phyloP scores from a whole-genome alignment of 2,888 invertebrate species.

The Lasioglossum pauxillum region DNA sequence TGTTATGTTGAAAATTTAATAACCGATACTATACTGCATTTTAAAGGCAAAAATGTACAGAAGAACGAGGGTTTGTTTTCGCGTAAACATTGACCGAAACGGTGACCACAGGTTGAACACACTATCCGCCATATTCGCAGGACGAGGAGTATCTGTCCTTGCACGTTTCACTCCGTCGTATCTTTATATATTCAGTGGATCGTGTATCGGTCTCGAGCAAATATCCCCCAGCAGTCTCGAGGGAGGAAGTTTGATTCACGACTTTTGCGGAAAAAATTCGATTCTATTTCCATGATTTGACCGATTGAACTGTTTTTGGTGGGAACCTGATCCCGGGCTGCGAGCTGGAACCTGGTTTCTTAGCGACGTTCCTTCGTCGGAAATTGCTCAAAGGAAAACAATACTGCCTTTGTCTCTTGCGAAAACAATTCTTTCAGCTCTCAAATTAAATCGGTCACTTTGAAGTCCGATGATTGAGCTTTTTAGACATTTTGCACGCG shows the following conservation, averaged over 20 bases:
- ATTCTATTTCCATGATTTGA: slow-evolving; percentile 5
- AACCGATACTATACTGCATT: too few relatives aligned
- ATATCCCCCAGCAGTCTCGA: slow-evolving; percentile 11
- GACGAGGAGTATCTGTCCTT: background rate
- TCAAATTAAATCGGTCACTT: background rate
- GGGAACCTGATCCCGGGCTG: background rate
- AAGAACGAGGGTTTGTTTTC: background rate
- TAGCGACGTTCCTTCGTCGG: background rate
- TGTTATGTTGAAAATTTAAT: too few relatives aligned
- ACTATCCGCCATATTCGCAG: background rate
- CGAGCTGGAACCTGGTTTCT: background rate
- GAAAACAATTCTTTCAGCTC: background rate
- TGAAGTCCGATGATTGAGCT: background rate
- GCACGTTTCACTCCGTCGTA: background rate
- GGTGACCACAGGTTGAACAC: background rate
- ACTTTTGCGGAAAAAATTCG: background rate
- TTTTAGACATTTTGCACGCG: background rate
- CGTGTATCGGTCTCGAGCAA: slow-evolving; percentile 36
- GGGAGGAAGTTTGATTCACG: background rate
- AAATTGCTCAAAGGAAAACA: background rate
- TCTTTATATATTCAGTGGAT: slow-evolving; percentile 16
- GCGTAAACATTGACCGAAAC: background rate
- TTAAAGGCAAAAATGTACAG: background rate
- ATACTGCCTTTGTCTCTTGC: background rate
- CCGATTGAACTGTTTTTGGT: background rate